phyloP scores from a whole-genome alignment of 2,888 invertebrate genomes.

The Margaritifera margaritifera region DNA sequence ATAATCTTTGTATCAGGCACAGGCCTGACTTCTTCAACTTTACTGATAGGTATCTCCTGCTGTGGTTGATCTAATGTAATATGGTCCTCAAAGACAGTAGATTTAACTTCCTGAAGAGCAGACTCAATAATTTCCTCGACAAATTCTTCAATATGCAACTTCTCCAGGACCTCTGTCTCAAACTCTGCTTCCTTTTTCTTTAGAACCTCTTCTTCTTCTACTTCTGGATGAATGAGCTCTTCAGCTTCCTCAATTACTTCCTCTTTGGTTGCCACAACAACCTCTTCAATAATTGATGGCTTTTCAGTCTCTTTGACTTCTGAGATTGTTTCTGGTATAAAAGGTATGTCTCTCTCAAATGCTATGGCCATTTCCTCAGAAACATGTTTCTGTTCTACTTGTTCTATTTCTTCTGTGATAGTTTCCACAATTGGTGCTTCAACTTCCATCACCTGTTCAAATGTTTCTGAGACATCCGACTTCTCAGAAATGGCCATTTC shows the following conservation, averaged over 20 bases:
- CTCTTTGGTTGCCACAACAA: slow-evolving; percentile 1
- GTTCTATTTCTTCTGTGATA: too few species aligned
- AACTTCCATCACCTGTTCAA: slow-evolving; percentile 5
- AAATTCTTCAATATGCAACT: slow-evolving; percentile 11
- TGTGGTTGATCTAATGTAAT: too few species aligned
- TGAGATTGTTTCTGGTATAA: slow-evolving; percentile 4
- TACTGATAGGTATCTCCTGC: too few species aligned
- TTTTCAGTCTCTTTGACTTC: slow-evolving; percentile 1
- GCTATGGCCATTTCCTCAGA: slow-evolving; percentile 4
- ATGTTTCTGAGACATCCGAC: slow-evolving; percentile 8
- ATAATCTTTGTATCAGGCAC: too few species aligned
- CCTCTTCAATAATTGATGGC: not conserved
- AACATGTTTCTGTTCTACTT: not conserved
- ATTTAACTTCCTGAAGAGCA: slow-evolving; percentile 2
- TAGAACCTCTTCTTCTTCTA: not conserved
- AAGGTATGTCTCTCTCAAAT: not conserved
- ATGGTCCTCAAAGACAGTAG: not conserved
- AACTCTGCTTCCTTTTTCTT: slow-evolving; percentile 11
- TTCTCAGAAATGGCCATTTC: not conserved
- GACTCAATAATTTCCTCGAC: slow-evolving; percentile 6
- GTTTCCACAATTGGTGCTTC: too few species aligned
- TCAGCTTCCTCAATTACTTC: not conserved
- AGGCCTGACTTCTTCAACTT: too few species aligned
- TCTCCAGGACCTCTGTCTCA: slow-evolving; percentile 13
- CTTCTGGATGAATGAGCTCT: slow-evolving; percentile 12